Percentiles rank a stretch among this genome's conserved stretches.
Conservation (phyloP, 1,140 invertebrate genomes). For the Andrena cerasifolii region DNA sequence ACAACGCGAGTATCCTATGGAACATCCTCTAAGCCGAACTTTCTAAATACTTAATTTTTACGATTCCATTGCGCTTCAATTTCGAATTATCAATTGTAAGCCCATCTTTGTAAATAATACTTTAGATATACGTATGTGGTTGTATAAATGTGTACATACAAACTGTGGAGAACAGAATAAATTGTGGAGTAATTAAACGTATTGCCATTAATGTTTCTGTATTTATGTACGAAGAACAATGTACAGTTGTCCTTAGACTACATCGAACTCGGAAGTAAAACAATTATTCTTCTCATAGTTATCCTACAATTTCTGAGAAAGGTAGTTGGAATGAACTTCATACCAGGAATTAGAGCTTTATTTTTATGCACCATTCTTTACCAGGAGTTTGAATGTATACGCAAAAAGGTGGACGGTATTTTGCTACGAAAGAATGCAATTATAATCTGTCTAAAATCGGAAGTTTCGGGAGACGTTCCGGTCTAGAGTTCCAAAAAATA, state of each 20-base stretch:
- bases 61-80: neutral
- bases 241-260: conserved; percentile 60
- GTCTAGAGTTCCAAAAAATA: too few species aligned
- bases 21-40: conserved; percentile 86
- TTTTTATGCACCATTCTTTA: conserved; percentile 29
- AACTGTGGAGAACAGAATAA: neutral
- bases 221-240: conserved; percentile 57
- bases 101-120: neutral
- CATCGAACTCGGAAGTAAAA: conserved; percentile 52
- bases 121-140: neutral
- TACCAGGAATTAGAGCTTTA: conserved; percentile 24
- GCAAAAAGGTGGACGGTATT: conserved; percentile 77
- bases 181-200: conserved; percentile 5
- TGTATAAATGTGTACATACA: conserved; percentile 3
- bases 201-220: conserved; percentile 45
- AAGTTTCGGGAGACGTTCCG: too few species aligned
- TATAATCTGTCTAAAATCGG: conserved; percentile 42
- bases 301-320: conserved; percentile 25
- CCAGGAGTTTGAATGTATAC: conserved; percentile 60
- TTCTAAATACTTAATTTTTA: conserved; percentile 44
- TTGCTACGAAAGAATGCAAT: conserved; percentile 62
- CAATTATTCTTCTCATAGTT: conserved; percentile 31
- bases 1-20: conserved; percentile 84
- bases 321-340: conserved; percentile 28
- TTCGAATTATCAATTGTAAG: neutral